Conservation (phyloP, 2,888 invertebrate species). For the Erebia epiphron region DNA sequence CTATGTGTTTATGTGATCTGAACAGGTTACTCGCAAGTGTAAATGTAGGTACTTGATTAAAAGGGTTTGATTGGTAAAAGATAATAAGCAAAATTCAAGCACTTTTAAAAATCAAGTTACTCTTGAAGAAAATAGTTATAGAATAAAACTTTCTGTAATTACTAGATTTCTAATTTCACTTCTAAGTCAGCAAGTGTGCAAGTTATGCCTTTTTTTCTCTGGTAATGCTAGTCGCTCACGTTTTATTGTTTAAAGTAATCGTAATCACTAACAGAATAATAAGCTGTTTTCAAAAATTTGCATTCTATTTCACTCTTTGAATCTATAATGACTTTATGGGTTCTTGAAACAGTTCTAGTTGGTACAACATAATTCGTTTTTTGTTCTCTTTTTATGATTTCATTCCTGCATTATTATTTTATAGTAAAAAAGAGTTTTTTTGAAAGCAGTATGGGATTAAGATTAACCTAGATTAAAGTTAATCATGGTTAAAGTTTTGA, state of each 20-base stretch:
- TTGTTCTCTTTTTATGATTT: neutral
- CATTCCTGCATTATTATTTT: neutral
- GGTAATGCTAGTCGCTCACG: neutral
- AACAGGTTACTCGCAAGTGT: neutral
- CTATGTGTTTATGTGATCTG: too few species aligned
- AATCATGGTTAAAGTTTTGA: neutral
- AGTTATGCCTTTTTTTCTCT: conserved; percentile 8
- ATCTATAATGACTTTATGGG: neutral
- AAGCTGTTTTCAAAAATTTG: neutral
- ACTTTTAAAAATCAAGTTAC: neutral
- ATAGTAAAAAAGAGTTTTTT: neutral
- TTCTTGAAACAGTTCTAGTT: neutral
- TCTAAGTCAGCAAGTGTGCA: neutral
- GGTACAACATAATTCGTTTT: neutral
- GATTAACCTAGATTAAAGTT: neutral
- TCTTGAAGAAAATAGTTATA: neutral
- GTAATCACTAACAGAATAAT: neutral
- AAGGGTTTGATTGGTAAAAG: neutral
- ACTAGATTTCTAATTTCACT: conserved; percentile 17
- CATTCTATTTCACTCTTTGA: neutral
- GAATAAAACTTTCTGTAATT: neutral
- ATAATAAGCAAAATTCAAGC: neutral
- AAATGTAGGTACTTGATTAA: neutral
- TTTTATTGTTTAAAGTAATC: neutral
- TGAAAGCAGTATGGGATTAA: neutral